Evolutionary conservation across 2,888 invertebrate genomes (phyloP).

Genomic region (Harpagoxenus sublaevis): DNA sequence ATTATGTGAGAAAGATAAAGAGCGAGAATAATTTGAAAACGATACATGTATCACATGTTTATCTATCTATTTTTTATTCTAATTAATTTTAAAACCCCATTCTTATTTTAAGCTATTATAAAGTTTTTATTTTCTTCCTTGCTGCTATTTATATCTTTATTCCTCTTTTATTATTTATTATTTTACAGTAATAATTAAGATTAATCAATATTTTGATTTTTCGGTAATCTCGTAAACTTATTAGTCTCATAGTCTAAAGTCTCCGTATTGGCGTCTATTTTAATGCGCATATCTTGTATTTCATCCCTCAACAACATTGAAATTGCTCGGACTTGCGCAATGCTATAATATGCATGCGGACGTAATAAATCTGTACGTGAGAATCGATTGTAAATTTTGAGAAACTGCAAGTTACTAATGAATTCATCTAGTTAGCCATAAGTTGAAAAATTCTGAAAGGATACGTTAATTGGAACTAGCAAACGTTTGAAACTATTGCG

Average conservation of each 20-base stretch:
- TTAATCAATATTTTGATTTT: neutral
- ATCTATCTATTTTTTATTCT: neutral
- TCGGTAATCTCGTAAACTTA: neutral
- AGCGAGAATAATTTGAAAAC: neutral
- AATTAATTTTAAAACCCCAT: neutral
- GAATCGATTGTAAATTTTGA: neutral
- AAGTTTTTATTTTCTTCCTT: neutral
- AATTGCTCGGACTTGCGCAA: neutral
- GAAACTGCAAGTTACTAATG: neutral
- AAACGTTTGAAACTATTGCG: neutral
- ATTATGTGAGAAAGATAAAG: neutral
- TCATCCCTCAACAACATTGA: neutral
- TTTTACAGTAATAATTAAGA: neutral
- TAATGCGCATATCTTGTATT: neutral
- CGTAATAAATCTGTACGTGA: neutral
- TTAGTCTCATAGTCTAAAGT: neutral
- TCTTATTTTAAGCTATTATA: neutral
- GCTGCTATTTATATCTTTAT: neutral
- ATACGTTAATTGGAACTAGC: slow-evolving; percentile 1
- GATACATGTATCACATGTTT: neutral
- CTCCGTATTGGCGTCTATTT: neutral
- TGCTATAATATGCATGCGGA: neutral
- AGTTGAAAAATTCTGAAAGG: neutral
- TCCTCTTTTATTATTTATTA: neutral
- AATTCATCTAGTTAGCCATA: neutral